A percentile compares a stretch with the other conserved stretches of the same genome.
phyloP scores from a whole-genome alignment of 2,888 invertebrate species.

The Periphyllus acericola region DNA sequence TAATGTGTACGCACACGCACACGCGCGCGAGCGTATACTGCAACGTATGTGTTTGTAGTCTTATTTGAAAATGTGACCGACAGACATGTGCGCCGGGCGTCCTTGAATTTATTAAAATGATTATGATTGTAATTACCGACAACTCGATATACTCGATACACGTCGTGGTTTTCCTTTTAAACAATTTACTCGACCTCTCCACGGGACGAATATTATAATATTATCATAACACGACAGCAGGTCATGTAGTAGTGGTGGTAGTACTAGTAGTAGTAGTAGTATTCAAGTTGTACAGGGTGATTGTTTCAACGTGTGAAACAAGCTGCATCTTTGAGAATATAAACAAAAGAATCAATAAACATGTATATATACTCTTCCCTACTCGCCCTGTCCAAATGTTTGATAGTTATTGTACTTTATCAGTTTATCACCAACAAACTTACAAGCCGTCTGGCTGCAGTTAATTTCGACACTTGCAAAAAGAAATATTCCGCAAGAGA shows the following conservation, averaged over 20 bases:
- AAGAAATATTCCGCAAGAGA: too few species aligned
- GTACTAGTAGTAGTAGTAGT: too few species aligned
- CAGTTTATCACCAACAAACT: too few species aligned
- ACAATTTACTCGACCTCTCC: not conserved
- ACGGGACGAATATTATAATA: not conserved
- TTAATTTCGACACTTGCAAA: too few species aligned
- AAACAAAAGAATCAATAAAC: too few species aligned
- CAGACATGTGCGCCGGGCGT: slow-evolving; percentile 21
- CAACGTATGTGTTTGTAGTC: not conserved
- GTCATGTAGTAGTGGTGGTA: not conserved
- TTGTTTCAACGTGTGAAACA: too few species aligned
- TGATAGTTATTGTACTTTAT: too few species aligned
- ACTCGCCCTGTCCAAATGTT: too few species aligned
- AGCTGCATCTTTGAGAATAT: too few species aligned
- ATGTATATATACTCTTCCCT: too few species aligned
- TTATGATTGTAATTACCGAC: slow-evolving; percentile 14
- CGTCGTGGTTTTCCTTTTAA: slow-evolving; percentile 10
- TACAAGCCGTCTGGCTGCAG: too few species aligned
- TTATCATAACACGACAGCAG: not conserved
- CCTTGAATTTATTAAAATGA: slow-evolving; percentile 59
- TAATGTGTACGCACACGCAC: not conserved
- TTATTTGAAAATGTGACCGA: slow-evolving; percentile 27
- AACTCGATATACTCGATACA: not conserved
- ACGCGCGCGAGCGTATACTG: not conserved
- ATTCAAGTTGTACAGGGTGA: too few species aligned